These are phyloP conservation scores for Dreissena polymorpha DNA, from an alignment of 1,140 invertebrate species.

Conservation along the genomic window DNA sequence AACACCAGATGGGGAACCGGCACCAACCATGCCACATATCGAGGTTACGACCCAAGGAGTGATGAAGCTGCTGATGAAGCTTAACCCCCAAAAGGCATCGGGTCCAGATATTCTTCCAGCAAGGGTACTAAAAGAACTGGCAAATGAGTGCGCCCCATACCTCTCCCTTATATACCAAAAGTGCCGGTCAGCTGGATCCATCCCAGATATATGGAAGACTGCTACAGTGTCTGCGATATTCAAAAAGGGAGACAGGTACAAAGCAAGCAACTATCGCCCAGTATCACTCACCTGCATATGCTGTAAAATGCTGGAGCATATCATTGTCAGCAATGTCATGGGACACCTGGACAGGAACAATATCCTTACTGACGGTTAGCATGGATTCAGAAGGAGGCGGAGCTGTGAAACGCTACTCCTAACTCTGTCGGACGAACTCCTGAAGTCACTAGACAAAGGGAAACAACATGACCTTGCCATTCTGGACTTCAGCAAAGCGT, in stretches of 20 bases:
- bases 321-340: constrained; percentile 49
- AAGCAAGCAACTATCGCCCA: constrained; percentile 42
- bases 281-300: constrained; percentile 55
- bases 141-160: constrained; percentile 16
- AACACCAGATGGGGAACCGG: constrained; percentile 19
- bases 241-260: constrained; percentile 55
- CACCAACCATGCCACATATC: background rate
- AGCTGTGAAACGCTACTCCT: constrained; percentile 50
- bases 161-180: constrained; percentile 19
- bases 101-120: constrained; percentile 42
- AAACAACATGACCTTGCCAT: constrained; percentile 26
- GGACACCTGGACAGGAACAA: constrained; percentile 20
- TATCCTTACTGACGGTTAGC: background rate
- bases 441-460: background rate
- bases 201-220: constrained; percentile 41
- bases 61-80: constrained; percentile 10
- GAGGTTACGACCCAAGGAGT: constrained; percentile 20
- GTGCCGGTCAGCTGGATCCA: constrained; percentile 4
- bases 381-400: constrained; percentile 25
- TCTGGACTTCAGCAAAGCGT: constrained; percentile 27
- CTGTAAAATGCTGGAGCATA: constrained; percentile 59
- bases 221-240: constrained; percentile 38
- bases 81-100: constrained; percentile 36
- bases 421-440: constrained; percentile 15
- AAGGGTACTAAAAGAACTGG: constrained; percentile 29